Base-by-base conservation (phyloP, 1,140 invertebrate species). In the Brachionus koreanus region DNA sequence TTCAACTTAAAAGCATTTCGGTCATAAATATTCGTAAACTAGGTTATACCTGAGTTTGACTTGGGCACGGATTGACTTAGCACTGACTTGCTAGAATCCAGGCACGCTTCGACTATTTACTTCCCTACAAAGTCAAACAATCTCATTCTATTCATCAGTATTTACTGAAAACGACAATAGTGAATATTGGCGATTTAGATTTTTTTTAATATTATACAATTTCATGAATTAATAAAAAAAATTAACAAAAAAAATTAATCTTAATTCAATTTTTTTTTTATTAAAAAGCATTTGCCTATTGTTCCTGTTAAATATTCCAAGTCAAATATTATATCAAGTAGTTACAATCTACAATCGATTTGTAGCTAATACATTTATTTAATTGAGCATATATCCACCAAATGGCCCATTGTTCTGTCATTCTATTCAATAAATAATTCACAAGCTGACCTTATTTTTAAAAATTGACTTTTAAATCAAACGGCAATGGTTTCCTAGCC, bases 21-120 rank as follows among this genome's bases (percentile, higher is more conserved):
- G 16, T 23, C 49, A 57, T 57, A 57, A 57, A 57, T 57, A 57
- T 57, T 57, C 49, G 23, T 35, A 46, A 74, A 74, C 42, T 74
- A 46, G 69, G 69, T 74, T 74, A 74, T 74, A 74, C 42, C 69
- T 49, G 69, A 49, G 69, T 74, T 46, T 43, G 43, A 46, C n/a
- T 72, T 72, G 39, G 37, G 16, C 67, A 72, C 9, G 35, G 35
- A 72, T 72, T 72, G 29, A 25, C 35, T 33, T 35, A 67, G 25
- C 35, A 37, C 35, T 67, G 63, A 23, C 25, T 67, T 67, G 63
- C 12, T 67, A 67, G 35, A 67, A 57, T 57, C 49, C n/a, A 57
- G 16, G 49, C 49, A 57, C 49, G 49, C 49, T 57, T 57, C 49
- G 19, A 57, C 49, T 57, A 57, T 57, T 57, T 57, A 57, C 46